These are phyloP conservation scores for Tetragonula carbonaria DNA, from an alignment of 2,888 invertebrate genomes.

Conservation along the genomic window DNA sequence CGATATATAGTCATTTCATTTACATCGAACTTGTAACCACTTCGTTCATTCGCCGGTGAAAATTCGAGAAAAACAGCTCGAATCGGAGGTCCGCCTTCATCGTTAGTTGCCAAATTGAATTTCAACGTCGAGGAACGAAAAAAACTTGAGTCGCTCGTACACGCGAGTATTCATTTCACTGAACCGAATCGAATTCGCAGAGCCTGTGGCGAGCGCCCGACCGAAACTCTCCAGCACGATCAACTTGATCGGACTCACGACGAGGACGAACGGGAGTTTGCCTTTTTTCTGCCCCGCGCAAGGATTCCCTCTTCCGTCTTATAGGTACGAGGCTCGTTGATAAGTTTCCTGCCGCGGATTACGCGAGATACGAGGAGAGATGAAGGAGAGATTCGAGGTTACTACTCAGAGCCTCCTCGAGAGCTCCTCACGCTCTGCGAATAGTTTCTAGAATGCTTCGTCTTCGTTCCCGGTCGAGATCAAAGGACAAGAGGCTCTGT, in stretches of 20 bases:
- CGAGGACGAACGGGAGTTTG: constrained; percentile 84
- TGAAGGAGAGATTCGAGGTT: not conserved
- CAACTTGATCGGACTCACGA: constrained; percentile 87
- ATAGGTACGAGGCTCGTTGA: constrained; percentile 81
- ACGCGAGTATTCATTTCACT: too few relatives aligned
- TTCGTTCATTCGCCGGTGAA: too few relatives aligned
- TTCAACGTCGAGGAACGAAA: too few relatives aligned
- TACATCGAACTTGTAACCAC: too few relatives aligned
- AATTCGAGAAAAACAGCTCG: too few relatives aligned
- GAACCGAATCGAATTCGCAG: constrained; percentile 80
- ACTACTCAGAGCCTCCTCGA: not conserved
- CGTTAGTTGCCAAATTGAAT: too few relatives aligned
- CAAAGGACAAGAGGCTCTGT: constrained; percentile 11
- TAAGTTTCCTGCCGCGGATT: constrained; percentile 8
- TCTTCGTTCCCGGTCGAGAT: constrained; percentile 11
- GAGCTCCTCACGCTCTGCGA: not conserved
- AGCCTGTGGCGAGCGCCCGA: constrained; percentile 88
- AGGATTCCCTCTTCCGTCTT: constrained; percentile 88
- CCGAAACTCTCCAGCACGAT: constrained; percentile 88
- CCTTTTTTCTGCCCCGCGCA: constrained; percentile 90
- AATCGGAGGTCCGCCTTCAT: too few relatives aligned
- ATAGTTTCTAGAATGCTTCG: constrained; percentile 10
- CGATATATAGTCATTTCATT: too few relatives aligned
- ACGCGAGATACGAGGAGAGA: not conserved
- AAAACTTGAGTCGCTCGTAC: too few relatives aligned